Evolutionary conservation across 2,113 vertebrate genomes (phyloP).

Genomic region (Odocoileus virginianus): DNA sequence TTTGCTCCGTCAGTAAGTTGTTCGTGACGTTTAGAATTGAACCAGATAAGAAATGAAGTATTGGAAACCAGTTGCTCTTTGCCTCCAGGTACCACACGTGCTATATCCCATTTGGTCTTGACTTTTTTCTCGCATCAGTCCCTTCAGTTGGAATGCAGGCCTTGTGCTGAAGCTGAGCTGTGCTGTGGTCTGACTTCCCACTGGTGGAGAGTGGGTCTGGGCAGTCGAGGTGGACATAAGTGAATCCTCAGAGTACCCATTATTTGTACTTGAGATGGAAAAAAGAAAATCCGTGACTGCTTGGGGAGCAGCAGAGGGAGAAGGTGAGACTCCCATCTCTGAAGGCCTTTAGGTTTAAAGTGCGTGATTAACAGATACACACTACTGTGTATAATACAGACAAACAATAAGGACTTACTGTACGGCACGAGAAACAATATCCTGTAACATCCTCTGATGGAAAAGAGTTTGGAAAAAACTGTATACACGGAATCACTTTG

Average conservation of each 20-base stretch:
- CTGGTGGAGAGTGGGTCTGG: not conserved
- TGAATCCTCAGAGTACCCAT: not conserved
- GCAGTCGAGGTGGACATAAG: not conserved
- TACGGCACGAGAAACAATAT: not conserved
- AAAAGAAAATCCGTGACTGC: not conserved
- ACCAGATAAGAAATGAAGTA: not conserved
- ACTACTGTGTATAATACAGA: not conserved
- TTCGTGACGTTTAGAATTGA: not conserved
- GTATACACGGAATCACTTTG: not conserved
- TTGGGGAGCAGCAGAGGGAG: no score
- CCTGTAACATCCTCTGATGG: not conserved
- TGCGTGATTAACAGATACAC: not conserved
- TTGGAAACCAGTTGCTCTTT: not conserved
- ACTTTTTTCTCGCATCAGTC: not conserved
- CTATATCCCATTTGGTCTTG: not conserved
- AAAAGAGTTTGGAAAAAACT: not conserved
- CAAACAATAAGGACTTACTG: not conserved
- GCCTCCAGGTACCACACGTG: not conserved
- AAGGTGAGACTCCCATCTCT: not conserved
- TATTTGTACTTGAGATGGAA: not conserved
- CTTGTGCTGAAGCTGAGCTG: not conserved
- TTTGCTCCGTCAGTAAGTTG: not conserved
- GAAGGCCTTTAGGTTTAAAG: not conserved
- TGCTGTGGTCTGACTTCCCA: no score
- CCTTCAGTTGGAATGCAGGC: not conserved